Base-by-base conservation (phyloP, 2,113 vertebrate species). In the Actinemys pallida region DNA sequence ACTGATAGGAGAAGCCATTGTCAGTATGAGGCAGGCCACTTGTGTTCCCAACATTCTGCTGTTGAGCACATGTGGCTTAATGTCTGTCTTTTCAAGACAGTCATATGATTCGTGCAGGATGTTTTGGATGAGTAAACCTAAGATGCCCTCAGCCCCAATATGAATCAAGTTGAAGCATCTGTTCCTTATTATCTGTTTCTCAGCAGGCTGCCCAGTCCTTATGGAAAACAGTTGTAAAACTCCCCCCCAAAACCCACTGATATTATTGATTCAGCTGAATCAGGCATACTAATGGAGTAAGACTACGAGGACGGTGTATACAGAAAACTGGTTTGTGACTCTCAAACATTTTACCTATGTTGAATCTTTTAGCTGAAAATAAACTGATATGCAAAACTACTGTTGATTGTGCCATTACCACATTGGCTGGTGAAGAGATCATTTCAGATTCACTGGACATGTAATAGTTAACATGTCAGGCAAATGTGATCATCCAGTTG, bases 21-120 rank as follows among this genome's bases (percentile, higher is more conserved):
- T 65, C 62, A 35, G 14, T 65, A 35, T 65, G 31, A 65, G 62
- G 62, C 16, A 16, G 25, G 29, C 29, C 31, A 35, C 13, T 17
- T 65, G 16, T 69, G 35, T 69, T 69, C 62, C 62, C 17, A n/a
- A n/a, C 35, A n/a, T n/a, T n/a, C 35, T n/a, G 62, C 35, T 69
- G 62, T 69, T 69, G 62, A 69, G 62, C 62, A 69, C 35, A 19
- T 35, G 62, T 69, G 62, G 62, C 62, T 69, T 69, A 31, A 35
- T n/a, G 62, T n/a, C 35, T 17, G 31, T 65, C 35, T n/a, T 92
- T 90, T 96, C 86, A 90, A 94, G 59, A 24, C 39, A 90, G 87
- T 78, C 91, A 75, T 90, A 8, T 96, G 96, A 97, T 93, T 97
- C 95, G 95, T 94, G 79, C 95, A 97, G 96, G 94, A 95, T 92